A percentile compares a stretch with the other conserved stretches of the same genome.
These are phyloP conservation scores for Thumatha senex DNA, from an alignment of 2,888 invertebrate genomes.

Conservation along the genomic window DNA sequence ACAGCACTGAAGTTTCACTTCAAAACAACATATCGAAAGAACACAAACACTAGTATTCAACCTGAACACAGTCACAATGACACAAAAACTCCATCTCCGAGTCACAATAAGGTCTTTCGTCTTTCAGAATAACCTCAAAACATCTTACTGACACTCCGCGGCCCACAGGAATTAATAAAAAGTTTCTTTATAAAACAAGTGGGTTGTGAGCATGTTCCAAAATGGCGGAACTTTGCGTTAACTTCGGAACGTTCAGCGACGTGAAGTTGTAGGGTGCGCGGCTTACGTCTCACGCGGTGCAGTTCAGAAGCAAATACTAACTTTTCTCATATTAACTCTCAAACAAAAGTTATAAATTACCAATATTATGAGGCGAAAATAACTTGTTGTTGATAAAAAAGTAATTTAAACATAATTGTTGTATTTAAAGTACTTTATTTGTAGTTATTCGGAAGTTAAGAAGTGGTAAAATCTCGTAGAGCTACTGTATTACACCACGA, in stretches of 20 bases:
- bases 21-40: constrained; percentile 75
- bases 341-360: constrained; percentile 62
- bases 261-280: constrained; percentile 83
- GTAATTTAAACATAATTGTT: constrained; percentile 39
- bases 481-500: constrained; percentile 63
- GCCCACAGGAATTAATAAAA: constrained; percentile 84
- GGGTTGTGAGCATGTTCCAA: constrained; percentile 85
- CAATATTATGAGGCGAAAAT: constrained; percentile 49
- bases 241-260: constrained; percentile 83
- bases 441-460: constrained; percentile 48
- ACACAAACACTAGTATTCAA: constrained; percentile 62
- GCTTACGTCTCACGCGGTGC: constrained; percentile 58
- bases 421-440: constrained; percentile 58
- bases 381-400: constrained; percentile 46
- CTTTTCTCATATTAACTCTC: constrained; percentile 70
- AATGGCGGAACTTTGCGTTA: constrained; percentile 84
- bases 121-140: constrained; percentile 80
- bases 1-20: constrained; percentile 74
- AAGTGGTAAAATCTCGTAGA: constrained; percentile 57
- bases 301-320: constrained; percentile 71
- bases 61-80: constrained; percentile 50
- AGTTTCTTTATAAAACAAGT: constrained; percentile 85
- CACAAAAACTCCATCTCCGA: constrained; percentile 55
- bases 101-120: constrained; percentile 70
- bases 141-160: constrained; percentile 83